Evolutionary conservation across 2,797 vertebrate species (phyloP).

Genomic region (Pogonophryne albipinna): DNA sequence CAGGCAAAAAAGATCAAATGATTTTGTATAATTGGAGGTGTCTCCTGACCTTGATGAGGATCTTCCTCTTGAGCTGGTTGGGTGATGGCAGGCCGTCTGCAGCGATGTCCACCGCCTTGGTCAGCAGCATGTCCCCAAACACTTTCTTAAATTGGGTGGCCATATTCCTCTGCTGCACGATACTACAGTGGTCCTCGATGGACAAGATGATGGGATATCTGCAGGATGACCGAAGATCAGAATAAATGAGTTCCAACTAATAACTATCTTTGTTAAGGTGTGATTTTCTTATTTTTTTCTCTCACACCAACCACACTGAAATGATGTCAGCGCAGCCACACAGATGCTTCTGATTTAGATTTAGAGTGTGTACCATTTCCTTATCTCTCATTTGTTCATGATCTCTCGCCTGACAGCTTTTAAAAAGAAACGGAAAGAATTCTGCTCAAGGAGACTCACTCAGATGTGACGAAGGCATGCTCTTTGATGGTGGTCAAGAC

Average conservation of each 20-base stretch:
- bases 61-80: conserved; percentile 96
- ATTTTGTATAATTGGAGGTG: not conserved
- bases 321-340: conserved; percentile 4
- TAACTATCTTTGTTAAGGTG: not conserved
- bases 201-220: conserved; percentile 97
- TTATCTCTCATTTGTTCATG: conserved; percentile 1
- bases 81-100: conserved; percentile 97
- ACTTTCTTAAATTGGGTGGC: conserved; percentile 94
- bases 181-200: conserved; percentile 99
- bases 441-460: conserved; percentile 87
- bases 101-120: conserved; percentile 95
- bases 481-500: conserved; percentile 97
- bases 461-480: conserved; percentile 96
- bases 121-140: conserved; percentile 96
- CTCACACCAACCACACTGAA: not conserved
- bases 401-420: not conserved
- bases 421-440: not conserved
- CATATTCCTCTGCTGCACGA: conserved; percentile 99
- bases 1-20: not conserved
- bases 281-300: conserved; percentile 1
- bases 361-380: not conserved
- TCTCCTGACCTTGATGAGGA: conserved; percentile 94
- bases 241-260: not conserved
- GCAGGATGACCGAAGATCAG: conserved; percentile 15
- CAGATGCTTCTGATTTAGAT: not conserved